These are phyloP conservation scores for Cheilosia vulpina DNA, from an alignment of 2,888 invertebrate genomes.

Conservation along the genomic window DNA sequence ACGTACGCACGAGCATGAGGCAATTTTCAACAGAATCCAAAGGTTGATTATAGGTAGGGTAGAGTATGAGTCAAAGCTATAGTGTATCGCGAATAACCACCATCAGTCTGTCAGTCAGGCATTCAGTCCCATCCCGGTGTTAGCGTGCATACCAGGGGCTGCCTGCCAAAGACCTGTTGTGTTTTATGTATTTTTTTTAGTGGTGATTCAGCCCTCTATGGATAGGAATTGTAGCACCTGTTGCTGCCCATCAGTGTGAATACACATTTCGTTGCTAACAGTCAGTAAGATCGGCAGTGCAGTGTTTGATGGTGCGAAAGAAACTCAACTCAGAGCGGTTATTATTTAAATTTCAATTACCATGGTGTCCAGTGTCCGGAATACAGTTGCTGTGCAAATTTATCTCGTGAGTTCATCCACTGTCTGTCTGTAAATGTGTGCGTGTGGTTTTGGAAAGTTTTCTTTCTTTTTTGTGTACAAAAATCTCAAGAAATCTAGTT, in stretches of 20 bases:
- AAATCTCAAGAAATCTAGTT: slow-evolving; percentile 23
- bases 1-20: slow-evolving; percentile 55
- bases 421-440: background rate
- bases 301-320: slow-evolving; percentile 30
- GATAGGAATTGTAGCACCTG: slow-evolving; percentile 40
- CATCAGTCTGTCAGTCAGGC: background rate
- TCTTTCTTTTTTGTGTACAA: slow-evolving; percentile 5
- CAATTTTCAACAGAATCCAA: slow-evolving; percentile 58
- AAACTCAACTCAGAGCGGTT: slow-evolving; percentile 3
- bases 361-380: slow-evolving; percentile 65
- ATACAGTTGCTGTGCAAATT: slow-evolving; percentile 46
- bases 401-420: slow-evolving; percentile 61
- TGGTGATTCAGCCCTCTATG: slow-evolving; percentile 63
- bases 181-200: slow-evolving; percentile 5
- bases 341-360: slow-evolving; percentile 36
- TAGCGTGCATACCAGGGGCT: background rate
- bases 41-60: slow-evolving; percentile 29
- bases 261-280: slow-evolving; percentile 46
- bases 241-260: slow-evolving; percentile 1
- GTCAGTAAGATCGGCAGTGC: slow-evolving; percentile 42
- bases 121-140: background rate
- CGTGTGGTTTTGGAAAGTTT: slow-evolving; percentile 27
- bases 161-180: slow-evolving; percentile 4
- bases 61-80: slow-evolving; percentile 32
- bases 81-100: slow-evolving; percentile 43